Base-by-base conservation (phyloP, 2,797 vertebrate species). In the Crypturellus tataupa region DNA sequence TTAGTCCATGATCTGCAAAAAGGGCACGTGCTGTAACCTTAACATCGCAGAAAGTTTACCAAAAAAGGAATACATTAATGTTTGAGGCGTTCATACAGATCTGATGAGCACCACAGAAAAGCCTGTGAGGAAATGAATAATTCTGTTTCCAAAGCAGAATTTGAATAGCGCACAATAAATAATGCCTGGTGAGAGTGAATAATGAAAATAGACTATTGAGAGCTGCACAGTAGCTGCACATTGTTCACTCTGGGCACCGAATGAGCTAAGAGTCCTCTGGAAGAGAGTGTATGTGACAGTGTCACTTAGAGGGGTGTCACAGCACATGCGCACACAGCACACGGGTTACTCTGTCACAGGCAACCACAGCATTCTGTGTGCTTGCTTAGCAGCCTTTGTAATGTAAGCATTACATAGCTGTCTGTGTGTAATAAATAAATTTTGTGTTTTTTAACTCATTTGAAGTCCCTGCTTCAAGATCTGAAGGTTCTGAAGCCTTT, bases 131-230 rank as follows among this genome's bases (percentile, higher is more conserved):
- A 96, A 95, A 90, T 90, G 90, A 95, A 85, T 94, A 93, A 96
- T 94, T 93, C 85, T 92, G 86, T 95, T 96, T 96, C 84, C 94
- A 93, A 94, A 89, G 94, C 86, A 83, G 86, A 90, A 93, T 92
- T 62, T 95, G 88, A 96, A 95, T 90, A 92, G 88, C 1, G 0
- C 80, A 75, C 79, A 80, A 73, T 96, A 96, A 96, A 95, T 95
- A 95, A 95, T 78, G 95, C 93, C 93, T 94, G 92, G 86, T 83
- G 94, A 94, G 92, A 67, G 75, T 35, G 84, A 93, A 95, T 90
- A 96, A 95, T 93, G 87, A 90, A 95, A 96, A 97, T 88, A 94
- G 94, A 96, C 88, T 87, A 87, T 77, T 92, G 95, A 95, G 92
- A 94, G 65, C 84, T 68, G 55, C 86, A 68, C 84, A 85, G 89